Conservation (phyloP, 1,140 invertebrate species). For the Bombus pascuorum region DNA sequence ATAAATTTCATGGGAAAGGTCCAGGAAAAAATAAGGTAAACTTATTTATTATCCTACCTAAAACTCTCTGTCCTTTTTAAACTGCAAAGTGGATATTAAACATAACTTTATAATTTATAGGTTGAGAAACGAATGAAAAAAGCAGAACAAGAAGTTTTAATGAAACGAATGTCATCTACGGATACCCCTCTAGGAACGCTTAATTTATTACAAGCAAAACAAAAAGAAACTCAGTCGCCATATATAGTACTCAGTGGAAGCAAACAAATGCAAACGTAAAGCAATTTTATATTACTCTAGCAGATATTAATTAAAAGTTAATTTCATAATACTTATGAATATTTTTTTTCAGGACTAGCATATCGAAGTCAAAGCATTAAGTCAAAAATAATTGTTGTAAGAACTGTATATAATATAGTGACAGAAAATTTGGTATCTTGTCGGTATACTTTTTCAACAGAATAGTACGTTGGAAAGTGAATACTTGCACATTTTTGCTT, state of each 20-base stretch:
- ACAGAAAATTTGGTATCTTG: not conserved
- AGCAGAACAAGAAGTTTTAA: slow-evolving; percentile 95
- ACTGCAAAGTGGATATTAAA: not conserved
- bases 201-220: slow-evolving; percentile 96
- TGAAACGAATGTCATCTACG: slow-evolving; percentile 99
- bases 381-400: slow-evolving; percentile 4
- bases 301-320: slow-evolving; percentile 1
- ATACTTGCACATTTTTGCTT: slow-evolving; percentile 35
- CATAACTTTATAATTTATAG: slow-evolving; percentile 37
- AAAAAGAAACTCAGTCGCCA: slow-evolving; percentile 97
- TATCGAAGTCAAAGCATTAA: slow-evolving; percentile 76
- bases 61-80: not conserved
- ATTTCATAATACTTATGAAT: slow-evolving; percentile 3
- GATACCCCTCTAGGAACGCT: slow-evolving; percentile 98
- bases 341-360: slow-evolving; percentile 72
- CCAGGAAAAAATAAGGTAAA: slow-evolving; percentile 98
- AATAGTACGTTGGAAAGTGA: not conserved
- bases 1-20: slow-evolving; percentile 99
- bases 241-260: slow-evolving; percentile 97
- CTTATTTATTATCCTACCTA: not conserved
- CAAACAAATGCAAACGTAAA: slow-evolving; percentile 85
- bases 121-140: slow-evolving; percentile 98
- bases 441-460: slow-evolving; percentile 7
- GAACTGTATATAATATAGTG: slow-evolving; percentile 59
- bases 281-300: slow-evolving; percentile 23